Evolutionary conservation across 2,113 vertebrate genomes (phyloP), one percentile per base, ranked within the genome.

Genomic region (Mobula birostris): DNA sequence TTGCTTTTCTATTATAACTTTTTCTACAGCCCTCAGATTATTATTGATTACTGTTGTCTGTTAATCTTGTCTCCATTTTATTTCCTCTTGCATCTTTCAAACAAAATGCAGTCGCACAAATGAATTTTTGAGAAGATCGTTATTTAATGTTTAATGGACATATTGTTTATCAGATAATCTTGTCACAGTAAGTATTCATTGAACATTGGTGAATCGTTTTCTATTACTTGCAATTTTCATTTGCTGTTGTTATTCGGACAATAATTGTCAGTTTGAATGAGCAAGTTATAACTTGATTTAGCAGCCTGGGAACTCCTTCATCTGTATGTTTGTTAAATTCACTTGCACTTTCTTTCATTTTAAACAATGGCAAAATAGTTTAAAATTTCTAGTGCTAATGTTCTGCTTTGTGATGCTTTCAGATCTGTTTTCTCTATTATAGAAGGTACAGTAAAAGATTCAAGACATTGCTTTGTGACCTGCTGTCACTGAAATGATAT

Each of bases 101-200:
- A 68, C 74, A 93, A 40, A 93, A 29, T 56, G 32, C 32, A 92
- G 36, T 6, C 6, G 72, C 66, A 70, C 5, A 72, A 93, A 74
- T 93, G 17, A 85, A 5, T 93, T 74, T 93, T 40, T 40, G 2
- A 92, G 68, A n/a, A 93, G 32, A 24, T 93, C 48, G 9, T 74
- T 48, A 74, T 72, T 93, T 48, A 74, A 70, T 40, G 72, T 32
- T 93, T 36, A 93, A 93, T 93, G 70, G 74, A 74, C 32, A 93
- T 72, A 72, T 88, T 88, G 63, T 91, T 32, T 7, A 48, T 91
- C 29, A 6, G 68, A 63, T 63, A 61, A 66, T 83, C 36, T 48
- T 66, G 27, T 48, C 19, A 70, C 14, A 36, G 27, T 2, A 17
- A 14, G 5, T 72, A 48, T 48, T 92, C 90, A 56, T 36, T 91